phyloP scores from a whole-genome alignment of 2,888 invertebrate genomes.

The Trichacis sp. region DNA sequence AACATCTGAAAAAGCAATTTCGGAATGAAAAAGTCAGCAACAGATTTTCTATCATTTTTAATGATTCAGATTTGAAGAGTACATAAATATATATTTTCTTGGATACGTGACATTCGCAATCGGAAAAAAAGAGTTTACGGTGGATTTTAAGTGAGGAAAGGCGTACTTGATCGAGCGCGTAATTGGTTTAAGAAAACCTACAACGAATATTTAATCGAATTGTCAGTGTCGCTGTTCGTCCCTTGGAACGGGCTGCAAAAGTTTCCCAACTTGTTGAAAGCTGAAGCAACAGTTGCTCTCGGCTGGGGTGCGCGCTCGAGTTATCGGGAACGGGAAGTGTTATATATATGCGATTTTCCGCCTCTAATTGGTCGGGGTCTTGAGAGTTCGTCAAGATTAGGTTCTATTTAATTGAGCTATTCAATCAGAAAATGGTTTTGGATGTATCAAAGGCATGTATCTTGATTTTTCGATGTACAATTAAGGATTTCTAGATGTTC shows the following conservation, averaged over 20 bases:
- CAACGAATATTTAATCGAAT: conserved; percentile 3
- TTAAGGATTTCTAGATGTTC: no score
- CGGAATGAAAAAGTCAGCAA: no score
- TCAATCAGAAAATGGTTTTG: conserved; percentile 50
- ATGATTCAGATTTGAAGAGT: no score
- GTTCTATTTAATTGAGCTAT: conserved; percentile 57
- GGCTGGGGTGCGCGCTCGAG: neutral
- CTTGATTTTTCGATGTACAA: no score
- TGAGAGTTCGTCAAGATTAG: conserved; percentile 51
- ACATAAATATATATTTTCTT: no score
- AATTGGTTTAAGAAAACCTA: neutral
- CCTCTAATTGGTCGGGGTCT: conserved; percentile 25
- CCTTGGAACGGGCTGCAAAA: neutral
- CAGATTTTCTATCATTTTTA: no score
- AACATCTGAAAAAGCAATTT: no score
- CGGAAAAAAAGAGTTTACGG: neutral
- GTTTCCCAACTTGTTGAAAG: conserved; percentile 63
- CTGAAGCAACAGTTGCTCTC: conserved; percentile 64
- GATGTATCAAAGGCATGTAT: no score
- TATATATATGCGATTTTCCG: no score
- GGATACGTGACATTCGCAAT: no score
- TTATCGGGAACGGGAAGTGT: conserved; percentile 14
- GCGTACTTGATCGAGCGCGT: neutral
- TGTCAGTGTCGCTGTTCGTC: neutral
- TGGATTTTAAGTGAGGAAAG: neutral